phyloP scores from a whole-genome alignment of 2,888 invertebrate species.

The Sphaerophoria taeniata region DNA sequence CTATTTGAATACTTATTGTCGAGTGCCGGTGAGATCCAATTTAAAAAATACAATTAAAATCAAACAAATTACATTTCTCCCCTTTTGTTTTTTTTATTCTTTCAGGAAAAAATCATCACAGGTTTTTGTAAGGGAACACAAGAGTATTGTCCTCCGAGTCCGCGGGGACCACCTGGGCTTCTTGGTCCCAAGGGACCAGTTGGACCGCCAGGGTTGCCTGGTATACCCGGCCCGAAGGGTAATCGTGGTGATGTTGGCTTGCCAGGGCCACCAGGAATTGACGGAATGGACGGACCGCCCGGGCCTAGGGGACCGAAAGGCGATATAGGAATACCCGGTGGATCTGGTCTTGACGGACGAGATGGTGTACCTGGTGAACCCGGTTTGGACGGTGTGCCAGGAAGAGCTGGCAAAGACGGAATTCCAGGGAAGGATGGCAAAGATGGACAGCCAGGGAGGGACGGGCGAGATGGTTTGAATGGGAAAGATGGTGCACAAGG shows the following conservation, averaged over 20 bases:
- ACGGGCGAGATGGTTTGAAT: slow-evolving; percentile 86
- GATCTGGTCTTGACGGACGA: slow-evolving; percentile 91
- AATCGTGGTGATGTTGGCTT: slow-evolving; percentile 87
- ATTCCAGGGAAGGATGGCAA: slow-evolving; percentile 89
- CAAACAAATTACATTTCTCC: slow-evolving; percentile 4
- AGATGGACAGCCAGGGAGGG: slow-evolving; percentile 85
- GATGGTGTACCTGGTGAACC: slow-evolving; percentile 96
- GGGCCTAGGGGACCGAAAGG: slow-evolving; percentile 82
- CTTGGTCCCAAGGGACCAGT: slow-evolving; percentile 86
- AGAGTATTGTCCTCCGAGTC: slow-evolving; percentile 90
- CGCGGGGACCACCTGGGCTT: slow-evolving; percentile 86
- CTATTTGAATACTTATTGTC: slow-evolving; percentile 93
- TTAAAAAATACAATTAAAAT: slow-evolving; percentile 3
- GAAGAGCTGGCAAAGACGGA: slow-evolving; percentile 93
- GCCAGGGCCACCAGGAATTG: slow-evolving; percentile 86
- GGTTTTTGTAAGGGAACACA: slow-evolving; percentile 93
- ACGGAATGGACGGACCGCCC: no score
- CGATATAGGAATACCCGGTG: slow-evolving; percentile 87
- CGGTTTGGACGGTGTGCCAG: slow-evolving; percentile 91
- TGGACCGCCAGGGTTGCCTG: slow-evolving; percentile 83
- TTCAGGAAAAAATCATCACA: slow-evolving; percentile 91
- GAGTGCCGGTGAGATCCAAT: slow-evolving; percentile 89
- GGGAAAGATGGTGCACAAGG: slow-evolving; percentile 86
- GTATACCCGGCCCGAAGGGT: slow-evolving; percentile 88
- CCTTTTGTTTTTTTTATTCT: no score